These are phyloP conservation scores for Thaleichthys pacificus DNA, from an alignment of 2,797 vertebrate genomes.

Conservation along the genomic window DNA sequence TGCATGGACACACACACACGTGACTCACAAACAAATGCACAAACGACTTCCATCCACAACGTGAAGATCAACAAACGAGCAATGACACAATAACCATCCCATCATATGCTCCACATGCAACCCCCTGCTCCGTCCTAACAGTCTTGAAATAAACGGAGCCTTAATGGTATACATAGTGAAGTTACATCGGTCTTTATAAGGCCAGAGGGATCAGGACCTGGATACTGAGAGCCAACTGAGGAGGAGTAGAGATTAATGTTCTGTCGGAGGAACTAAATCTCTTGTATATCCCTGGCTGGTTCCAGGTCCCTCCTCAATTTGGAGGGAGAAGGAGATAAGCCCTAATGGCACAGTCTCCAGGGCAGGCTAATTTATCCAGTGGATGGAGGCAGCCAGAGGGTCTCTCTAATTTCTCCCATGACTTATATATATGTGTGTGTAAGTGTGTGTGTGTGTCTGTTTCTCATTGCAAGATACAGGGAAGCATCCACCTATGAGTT, in stretches of 20 bases:
- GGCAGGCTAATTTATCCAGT: constrained; percentile 64
- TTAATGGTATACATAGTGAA: constrained; percentile 35
- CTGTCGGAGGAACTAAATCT: constrained; percentile 61
- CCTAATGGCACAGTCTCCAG: constrained; percentile 42
- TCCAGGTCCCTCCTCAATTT: constrained; percentile 77
- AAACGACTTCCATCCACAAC: not conserved
- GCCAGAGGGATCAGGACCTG: constrained; percentile 36
- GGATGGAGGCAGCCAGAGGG: constrained; percentile 44
- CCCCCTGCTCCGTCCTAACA: not conserved
- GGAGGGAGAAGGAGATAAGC: constrained; percentile 60
- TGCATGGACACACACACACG: constrained; percentile 3
- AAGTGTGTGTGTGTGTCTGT: not conserved
- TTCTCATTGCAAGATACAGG: not conserved
- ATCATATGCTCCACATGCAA: not conserved
- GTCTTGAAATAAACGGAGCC: constrained; percentile 2
- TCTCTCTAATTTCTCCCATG: constrained; percentile 24
- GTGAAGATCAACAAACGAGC: not conserved
- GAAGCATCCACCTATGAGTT: too few species aligned
- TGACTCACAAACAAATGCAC: constrained; percentile 4
- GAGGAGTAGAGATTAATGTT: constrained; percentile 65
- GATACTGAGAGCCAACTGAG: constrained; percentile 38
- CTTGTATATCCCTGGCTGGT: constrained; percentile 65
- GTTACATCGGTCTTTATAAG: constrained; percentile 43
- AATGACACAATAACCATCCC: not conserved
- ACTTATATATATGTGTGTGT: not conserved